A percentile compares a stretch with the other conserved stretches of the same genome.
These are phyloP conservation scores for Leptopterna dolabrata DNA, from an alignment of 2,888 invertebrate species.

Conservation along the genomic window DNA sequence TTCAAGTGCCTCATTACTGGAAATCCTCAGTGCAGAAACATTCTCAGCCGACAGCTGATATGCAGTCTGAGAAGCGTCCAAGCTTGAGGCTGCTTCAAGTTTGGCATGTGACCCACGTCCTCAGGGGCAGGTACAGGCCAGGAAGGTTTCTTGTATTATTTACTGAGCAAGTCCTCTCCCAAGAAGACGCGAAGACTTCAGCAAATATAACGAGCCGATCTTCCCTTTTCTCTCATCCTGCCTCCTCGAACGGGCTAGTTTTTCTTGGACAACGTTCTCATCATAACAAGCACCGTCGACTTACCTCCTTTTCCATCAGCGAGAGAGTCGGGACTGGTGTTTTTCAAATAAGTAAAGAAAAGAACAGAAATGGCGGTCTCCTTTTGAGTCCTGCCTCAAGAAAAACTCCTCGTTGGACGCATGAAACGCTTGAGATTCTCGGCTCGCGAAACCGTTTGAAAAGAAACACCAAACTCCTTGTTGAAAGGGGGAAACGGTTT, in stretches of 20 bases:
- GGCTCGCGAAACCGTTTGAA: slow-evolving; percentile 29
- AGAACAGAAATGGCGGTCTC: slow-evolving; percentile 45
- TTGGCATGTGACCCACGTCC: slow-evolving; percentile 44
- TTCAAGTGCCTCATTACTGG: too few species aligned
- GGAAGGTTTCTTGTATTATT: slow-evolving; percentile 40
- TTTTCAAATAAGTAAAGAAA: slow-evolving; percentile 49
- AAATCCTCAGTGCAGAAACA: too few species aligned
- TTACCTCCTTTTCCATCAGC: slow-evolving; percentile 14
- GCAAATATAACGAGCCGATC: slow-evolving; percentile 39
- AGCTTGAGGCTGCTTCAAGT: neutral
- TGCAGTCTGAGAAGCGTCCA: neutral
- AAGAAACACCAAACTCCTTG: slow-evolving; percentile 27
- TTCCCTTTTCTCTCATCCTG: neutral
- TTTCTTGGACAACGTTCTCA: slow-evolving; percentile 10
- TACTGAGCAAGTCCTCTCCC: neutral
- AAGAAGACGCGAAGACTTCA: neutral
- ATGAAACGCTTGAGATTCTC: slow-evolving; percentile 19
- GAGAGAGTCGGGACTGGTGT: neutral
- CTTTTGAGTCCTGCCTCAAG: slow-evolving; percentile 38
- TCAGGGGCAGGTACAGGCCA: neutral
- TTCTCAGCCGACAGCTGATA: too few species aligned
- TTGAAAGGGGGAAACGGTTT: too few species aligned
- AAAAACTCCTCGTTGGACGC: slow-evolving; percentile 38
- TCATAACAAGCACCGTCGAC: neutral
- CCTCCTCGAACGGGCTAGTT: slow-evolving; percentile 31